phyloP scores from a whole-genome alignment of 2,888 invertebrate species.

The Drosophila anomalata region DNA sequence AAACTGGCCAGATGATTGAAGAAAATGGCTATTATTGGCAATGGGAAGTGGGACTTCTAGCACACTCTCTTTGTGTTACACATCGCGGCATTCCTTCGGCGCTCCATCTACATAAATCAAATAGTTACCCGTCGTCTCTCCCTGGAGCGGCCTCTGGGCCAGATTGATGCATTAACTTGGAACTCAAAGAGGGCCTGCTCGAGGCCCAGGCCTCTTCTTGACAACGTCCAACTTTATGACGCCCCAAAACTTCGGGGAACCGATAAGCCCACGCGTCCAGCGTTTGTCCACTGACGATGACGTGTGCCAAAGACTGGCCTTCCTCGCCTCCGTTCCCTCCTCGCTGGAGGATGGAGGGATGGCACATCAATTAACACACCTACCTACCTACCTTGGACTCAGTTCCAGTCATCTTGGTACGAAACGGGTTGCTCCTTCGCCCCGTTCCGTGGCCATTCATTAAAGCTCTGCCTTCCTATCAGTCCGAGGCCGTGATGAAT shows the following conservation, averaged over 20 bases:
- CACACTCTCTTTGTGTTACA: constrained; percentile 13
- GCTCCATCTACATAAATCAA: constrained; percentile 64
- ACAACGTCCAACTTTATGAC: constrained; percentile 62
- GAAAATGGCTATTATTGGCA: too few species aligned
- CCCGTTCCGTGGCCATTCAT: constrained; percentile 60
- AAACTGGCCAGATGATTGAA: neutral
- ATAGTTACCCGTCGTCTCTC: constrained; percentile 51
- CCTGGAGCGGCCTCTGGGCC: constrained; percentile 1
- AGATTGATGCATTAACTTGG: constrained; percentile 50
- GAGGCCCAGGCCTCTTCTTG: too few species aligned
- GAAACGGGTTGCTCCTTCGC: constrained; percentile 13
- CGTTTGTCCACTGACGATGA: constrained; percentile 26
- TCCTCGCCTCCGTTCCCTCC: neutral
- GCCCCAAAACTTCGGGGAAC: constrained; percentile 69
- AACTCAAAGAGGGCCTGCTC: constrained; percentile 16
- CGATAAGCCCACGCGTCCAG: constrained; percentile 70
- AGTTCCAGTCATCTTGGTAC: constrained; percentile 10
- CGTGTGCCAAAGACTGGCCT: constrained; percentile 35
- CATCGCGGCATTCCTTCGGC: constrained; percentile 24
- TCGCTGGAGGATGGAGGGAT: constrained; percentile 43
- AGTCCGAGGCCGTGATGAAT: constrained; percentile 64
- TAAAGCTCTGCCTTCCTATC: constrained; percentile 67
- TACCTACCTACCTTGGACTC: constrained; percentile 47
- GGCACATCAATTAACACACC: constrained; percentile 77
- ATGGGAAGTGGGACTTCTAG: neutral